Evolutionary conservation across 2,888 invertebrate species (phyloP).

Genomic region (Andrena haemorrhoa): DNA sequence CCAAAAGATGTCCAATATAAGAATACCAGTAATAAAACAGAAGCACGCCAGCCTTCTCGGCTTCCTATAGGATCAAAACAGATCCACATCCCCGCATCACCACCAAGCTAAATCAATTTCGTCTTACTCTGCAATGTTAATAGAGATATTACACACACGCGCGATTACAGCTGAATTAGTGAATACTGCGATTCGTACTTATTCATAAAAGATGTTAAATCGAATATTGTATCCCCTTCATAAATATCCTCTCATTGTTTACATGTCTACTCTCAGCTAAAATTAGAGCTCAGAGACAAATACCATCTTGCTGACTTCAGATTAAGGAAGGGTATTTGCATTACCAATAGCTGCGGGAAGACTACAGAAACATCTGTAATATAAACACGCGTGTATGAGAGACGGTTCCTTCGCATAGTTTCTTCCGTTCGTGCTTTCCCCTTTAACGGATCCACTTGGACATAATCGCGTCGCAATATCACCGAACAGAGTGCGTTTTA

Average conservation of each 20-base stretch:
- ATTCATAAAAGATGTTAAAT: constrained; percentile 63
- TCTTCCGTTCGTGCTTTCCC: not conserved
- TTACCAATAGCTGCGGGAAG: constrained; percentile 70
- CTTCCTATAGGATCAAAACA: constrained; percentile 81
- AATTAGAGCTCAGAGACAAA: constrained; percentile 66
- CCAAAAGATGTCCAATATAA: constrained; percentile 76
- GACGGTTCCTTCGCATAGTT: not conserved
- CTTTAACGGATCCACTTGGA: not conserved
- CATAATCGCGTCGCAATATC: not conserved
- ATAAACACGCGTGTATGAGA: constrained; percentile 36
- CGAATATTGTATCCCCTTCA: constrained; percentile 47
- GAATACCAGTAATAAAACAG: constrained; percentile 77
- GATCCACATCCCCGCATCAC: constrained; percentile 85
- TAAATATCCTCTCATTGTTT: constrained; percentile 49
- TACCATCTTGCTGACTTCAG: constrained; percentile 66
- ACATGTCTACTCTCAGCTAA: constrained; percentile 74
- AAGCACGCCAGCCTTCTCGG: constrained; percentile 82
- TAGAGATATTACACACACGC: not conserved
- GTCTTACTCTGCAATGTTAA: constrained; percentile 64
- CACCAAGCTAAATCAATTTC: constrained; percentile 72
- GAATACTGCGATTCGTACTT: constrained; percentile 51
- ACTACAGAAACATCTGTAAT: constrained; percentile 71
- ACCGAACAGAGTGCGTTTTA: not conserved
- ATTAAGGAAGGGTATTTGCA: constrained; percentile 69
- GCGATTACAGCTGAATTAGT: constrained; percentile 1